Conservation (phyloP, 2,797 vertebrate species). For the Novumbra hubbsi region DNA sequence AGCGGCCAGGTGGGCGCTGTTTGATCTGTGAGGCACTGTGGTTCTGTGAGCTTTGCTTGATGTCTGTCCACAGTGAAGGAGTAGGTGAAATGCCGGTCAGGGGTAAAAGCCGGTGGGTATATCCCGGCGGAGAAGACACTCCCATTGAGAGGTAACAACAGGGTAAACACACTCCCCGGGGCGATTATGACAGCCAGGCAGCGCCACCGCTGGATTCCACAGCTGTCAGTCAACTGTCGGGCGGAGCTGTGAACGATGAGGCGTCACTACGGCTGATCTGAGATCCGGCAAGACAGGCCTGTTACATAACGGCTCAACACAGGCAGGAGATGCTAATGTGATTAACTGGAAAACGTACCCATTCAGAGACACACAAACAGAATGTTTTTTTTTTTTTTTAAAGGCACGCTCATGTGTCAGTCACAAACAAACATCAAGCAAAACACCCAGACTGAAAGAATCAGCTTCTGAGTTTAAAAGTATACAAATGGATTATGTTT, state of each 20-base stretch:
- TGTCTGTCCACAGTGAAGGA: not conserved
- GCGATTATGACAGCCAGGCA: not conserved
- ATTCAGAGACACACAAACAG: not conserved
- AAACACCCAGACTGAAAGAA: not conserved
- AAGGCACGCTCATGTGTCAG: too few relatives aligned
- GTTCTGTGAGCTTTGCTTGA: not conserved
- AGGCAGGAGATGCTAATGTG: not conserved
- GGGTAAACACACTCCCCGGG: too few relatives aligned
- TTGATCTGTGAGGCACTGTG: not conserved
- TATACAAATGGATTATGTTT: too few relatives aligned
- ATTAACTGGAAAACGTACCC: not conserved
- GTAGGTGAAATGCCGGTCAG: not conserved
- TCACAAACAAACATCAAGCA: too few relatives aligned
- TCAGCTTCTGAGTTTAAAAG: too few relatives aligned
- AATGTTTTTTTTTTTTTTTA: too few relatives aligned
- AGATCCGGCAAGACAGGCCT: not conserved
- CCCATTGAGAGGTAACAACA: not conserved
- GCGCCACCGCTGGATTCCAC: not conserved
- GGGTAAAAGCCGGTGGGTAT: not conserved
- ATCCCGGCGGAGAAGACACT: not conserved
- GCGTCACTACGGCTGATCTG: constrained; percentile 12
- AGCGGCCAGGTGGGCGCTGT: not conserved
- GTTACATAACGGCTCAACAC: not conserved
- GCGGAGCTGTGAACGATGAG: not conserved
- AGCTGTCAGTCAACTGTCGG: constrained; percentile 19